phyloP scores from a whole-genome alignment of 2,113 vertebrate genomes.

The Pygathrix nemaeus region DNA sequence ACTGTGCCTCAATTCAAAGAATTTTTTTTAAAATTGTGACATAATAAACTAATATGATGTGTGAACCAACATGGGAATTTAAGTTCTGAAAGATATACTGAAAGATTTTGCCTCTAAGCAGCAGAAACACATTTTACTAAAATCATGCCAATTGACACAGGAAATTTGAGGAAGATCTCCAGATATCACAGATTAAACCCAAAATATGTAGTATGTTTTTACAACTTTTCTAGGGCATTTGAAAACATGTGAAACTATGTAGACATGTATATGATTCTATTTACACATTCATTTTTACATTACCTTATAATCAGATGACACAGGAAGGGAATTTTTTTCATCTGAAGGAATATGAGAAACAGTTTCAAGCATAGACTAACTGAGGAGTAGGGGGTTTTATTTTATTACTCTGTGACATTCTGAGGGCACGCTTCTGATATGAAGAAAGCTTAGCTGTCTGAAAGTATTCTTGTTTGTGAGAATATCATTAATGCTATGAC shows the following conservation, averaged over 20 bases:
- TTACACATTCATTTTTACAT: conserved; percentile 41
- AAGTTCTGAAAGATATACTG: conserved; percentile 39
- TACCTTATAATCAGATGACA: conserved; percentile 30
- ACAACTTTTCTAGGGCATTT: conserved; percentile 45
- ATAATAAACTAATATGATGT: conserved; percentile 23
- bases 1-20: conserved; percentile 21
- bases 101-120: conserved; percentile 34
- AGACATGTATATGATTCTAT: conserved; percentile 40
- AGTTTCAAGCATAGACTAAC: background rate
- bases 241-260: conserved; percentile 32
- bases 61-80: conserved; percentile 51
- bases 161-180: conserved; percentile 50
- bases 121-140: conserved; percentile 42
- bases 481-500: background rate
- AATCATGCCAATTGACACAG: conserved; percentile 47
- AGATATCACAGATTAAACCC: conserved; percentile 54
- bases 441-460: background rate
- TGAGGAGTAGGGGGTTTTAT: background rate
- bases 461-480: background rate
- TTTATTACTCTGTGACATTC: background rate
- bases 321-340: background rate
- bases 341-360: conserved; percentile 2
- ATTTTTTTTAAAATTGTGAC: background rate
- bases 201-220: conserved; percentile 45
- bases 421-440: conserved; percentile 30